phyloP scores from a whole-genome alignment of 2,113 vertebrate genomes.

The Dromaius novaehollandiae region DNA sequence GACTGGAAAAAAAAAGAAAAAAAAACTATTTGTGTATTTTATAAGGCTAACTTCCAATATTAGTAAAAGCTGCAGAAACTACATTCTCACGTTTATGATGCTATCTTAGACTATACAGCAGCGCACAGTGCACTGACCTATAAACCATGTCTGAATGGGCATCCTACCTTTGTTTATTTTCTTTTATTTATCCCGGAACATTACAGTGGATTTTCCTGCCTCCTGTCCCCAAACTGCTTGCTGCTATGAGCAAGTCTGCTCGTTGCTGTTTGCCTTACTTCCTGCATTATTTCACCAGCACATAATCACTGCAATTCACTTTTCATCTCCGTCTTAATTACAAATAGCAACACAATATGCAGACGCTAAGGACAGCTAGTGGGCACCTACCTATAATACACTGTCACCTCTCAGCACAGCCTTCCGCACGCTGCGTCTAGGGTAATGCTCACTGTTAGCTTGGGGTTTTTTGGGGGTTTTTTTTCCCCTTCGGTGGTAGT shows the following conservation, averaged over 20 bases:
- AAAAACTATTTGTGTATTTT: conserved; percentile 11
- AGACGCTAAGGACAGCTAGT: conserved; percentile 79
- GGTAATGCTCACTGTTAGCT: conserved; percentile 28
- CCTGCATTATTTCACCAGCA: background rate
- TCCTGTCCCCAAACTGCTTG: background rate
- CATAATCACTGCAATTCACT: conserved; percentile 22
- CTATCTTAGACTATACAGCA: background rate
- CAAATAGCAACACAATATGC: conserved; percentile 49
- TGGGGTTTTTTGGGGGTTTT: background rate
- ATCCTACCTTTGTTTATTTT: conserved; percentile 57
- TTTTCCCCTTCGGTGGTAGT: conserved; percentile 22
- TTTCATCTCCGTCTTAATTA: conserved; percentile 71
- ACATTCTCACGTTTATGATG: background rate
- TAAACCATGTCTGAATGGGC: background rate
- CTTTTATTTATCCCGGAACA: conserved; percentile 4
- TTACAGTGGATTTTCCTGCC: background rate
- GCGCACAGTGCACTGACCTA: background rate
- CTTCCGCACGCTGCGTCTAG: background rate
- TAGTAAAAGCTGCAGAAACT: conserved; percentile 14
- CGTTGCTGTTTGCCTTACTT: background rate
- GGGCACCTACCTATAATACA: conserved; percentile 71
- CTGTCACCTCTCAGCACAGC: conserved; percentile 51
- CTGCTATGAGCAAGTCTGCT: background rate
- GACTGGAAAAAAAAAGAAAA: background rate
- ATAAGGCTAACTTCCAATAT: conserved; percentile 11